Conservation (phyloP, 2,888 invertebrate species). For the Argynnis bischoffii region DNA sequence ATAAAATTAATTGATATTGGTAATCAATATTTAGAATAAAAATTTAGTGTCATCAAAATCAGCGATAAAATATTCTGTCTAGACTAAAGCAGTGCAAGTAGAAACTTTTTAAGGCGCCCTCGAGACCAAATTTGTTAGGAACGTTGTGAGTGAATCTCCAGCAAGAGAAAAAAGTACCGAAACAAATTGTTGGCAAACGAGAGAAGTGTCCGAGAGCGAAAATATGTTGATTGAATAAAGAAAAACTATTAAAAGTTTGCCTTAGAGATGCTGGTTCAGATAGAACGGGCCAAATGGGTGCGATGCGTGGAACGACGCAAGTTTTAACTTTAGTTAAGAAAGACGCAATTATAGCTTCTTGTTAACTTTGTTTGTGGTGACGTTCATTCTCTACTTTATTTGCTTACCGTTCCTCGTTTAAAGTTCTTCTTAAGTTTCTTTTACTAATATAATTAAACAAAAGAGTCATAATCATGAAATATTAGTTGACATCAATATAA, state of each 20-base stretch:
- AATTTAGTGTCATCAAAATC: constrained; percentile 40
- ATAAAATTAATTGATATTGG: constrained; percentile 11
- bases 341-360: constrained; percentile 41
- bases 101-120: constrained; percentile 66
- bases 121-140: constrained; percentile 71
- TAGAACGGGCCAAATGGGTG: constrained; percentile 61
- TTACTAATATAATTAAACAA: not conserved
- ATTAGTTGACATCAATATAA: too few species aligned
- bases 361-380: constrained; percentile 39
- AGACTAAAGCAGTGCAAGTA: constrained; percentile 58
- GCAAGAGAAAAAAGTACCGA: constrained; percentile 69
- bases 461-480: too few species aligned
- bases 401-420: constrained; percentile 28
- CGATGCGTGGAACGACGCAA: constrained; percentile 54
- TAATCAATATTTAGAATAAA: constrained; percentile 33
- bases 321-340: constrained; percentile 43
- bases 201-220: constrained; percentile 77
- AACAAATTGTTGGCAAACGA: constrained; percentile 79
- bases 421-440: constrained; percentile 5
- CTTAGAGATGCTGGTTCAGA: constrained; percentile 67
- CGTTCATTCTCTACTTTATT: constrained; percentile 36
- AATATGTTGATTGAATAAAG: constrained; percentile 82
- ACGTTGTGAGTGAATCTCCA: constrained; percentile 57
- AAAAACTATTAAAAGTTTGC: constrained; percentile 80
- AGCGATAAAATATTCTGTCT: constrained; percentile 60